Percentiles rank a stretch among this genome's conserved stretches.
phyloP scores from a whole-genome alignment of 2,113 vertebrate genomes.

The Triplophysa siluroides region DNA sequence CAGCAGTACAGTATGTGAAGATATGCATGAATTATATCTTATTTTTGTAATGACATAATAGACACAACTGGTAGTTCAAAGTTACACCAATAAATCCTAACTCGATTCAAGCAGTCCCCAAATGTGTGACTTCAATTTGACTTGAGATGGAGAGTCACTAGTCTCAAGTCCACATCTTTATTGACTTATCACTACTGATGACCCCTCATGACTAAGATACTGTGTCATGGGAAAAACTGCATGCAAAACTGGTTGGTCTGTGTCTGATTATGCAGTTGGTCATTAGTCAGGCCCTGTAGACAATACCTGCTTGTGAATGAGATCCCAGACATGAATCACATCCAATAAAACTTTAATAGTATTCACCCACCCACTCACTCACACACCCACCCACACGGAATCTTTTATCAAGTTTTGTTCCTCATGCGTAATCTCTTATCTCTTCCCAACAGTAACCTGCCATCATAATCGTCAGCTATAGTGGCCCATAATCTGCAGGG shows the following conservation, averaged over 20 bases:
- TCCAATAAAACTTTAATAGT: conserved; percentile 1
- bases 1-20: no score
- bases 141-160: background rate
- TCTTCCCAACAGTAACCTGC: conserved; percentile 43
- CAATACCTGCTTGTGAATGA: background rate
- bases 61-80: no score
- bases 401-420: conserved; percentile 34
- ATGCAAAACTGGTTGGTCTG: background rate
- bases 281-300: background rate
- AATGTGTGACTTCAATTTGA: background rate
- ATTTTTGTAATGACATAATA: no score
- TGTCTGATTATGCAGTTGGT: background rate
- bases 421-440: conserved; percentile 49
- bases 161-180: background rate
- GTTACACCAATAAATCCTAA: no score
- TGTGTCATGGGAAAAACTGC: background rate
- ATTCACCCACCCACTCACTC: conserved; percentile 3
- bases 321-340: background rate
- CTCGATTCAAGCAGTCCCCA: background rate
- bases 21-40: no score
- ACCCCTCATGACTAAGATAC: background rate
- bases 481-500: conserved; percentile 47
- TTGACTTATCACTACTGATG: background rate
- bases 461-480: conserved; percentile 49
- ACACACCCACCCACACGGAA: background rate